Evolutionary conservation across 2,888 invertebrate genomes (phyloP).

Genomic region (Linyphia triangularis): DNA sequence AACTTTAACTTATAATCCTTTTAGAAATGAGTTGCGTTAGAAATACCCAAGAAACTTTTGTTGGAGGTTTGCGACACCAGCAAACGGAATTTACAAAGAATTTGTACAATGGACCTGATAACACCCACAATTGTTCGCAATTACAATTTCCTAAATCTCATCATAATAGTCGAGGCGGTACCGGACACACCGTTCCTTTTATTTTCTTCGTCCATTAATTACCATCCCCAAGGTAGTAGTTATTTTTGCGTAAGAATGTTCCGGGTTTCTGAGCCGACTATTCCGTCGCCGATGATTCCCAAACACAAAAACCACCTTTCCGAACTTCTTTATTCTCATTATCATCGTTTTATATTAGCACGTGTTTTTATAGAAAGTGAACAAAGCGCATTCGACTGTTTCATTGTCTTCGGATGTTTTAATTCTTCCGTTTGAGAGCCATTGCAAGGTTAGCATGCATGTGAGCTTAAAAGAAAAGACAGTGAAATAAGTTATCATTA

Average conservation of each 20-base stretch:
- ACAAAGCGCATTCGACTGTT: background rate
- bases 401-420: constrained; percentile 13
- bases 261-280: constrained; percentile 43
- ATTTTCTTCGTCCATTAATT: constrained; percentile 37
- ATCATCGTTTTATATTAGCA: background rate
- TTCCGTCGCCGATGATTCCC: constrained; percentile 12
- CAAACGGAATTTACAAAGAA: background rate
- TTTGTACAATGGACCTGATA: background rate
- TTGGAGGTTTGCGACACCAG: background rate
- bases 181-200: background rate
- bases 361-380: background rate
- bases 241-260: constrained; percentile 31
- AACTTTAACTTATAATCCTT: no score
- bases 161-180: background rate
- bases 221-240: constrained; percentile 36
- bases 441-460: constrained; percentile 2
- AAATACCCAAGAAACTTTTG: no score
- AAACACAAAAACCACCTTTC: background rate
- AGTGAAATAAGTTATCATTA: constrained; percentile 11
- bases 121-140: constrained; percentile 6
- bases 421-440: background rate
- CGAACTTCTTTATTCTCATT: background rate
- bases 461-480: background rate
- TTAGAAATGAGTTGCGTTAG: no score
- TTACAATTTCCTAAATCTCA: background rate